Base-by-base conservation (phyloP, 2,888 invertebrate species). In the Dilophus febrilis region DNA sequence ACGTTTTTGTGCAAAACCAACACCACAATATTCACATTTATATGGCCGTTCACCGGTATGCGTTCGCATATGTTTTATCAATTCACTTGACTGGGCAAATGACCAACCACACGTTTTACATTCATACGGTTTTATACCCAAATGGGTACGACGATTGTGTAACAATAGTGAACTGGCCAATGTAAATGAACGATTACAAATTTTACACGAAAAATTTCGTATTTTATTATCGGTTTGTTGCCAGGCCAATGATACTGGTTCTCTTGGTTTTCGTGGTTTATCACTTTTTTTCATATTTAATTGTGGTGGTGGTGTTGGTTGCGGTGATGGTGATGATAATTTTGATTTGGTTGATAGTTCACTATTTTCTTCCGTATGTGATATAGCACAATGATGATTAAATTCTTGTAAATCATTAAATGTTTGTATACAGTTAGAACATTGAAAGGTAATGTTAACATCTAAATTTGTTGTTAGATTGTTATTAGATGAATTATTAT, bases 1-100 rank as follows among this genome's bases (percentile, higher is more conserved):
- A 19, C 35, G 28, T 29, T 40, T 31, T 19, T 40, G 40, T 18
- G 33, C 33, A 30, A 41, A 41, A 11, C 31, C 22, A 1, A 22
- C 18, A n/a, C 27, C 35, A 28, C 40, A 40, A n/a, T 38, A 27
- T 16, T 29, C 16, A 35, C 43, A 43, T 5, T 31, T 17, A 28
- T 40, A 38, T 30, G 40, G 37, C 4, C 26, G 28, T 18, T 35
- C 37, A 18, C 34, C 34, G 10, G 35, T 40, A 34, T 42, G 42
- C 10, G 29, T 42, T 18, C 19, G 17, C 28, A 26, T 42, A 30
- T 42, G 42, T 29, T 40, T 42, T 3, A 2, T 29, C 12, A 42
- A 26, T 22, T 42, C 40, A 26, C 42, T 37, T 17, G 42, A 40
- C 31, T 42, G 42, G 5, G 37, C 42, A n/a, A 42, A 42, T 6